Evolutionary conservation across 2,797 vertebrate genomes (phyloP).

Genomic region (Cyclopterus lumpus): DNA sequence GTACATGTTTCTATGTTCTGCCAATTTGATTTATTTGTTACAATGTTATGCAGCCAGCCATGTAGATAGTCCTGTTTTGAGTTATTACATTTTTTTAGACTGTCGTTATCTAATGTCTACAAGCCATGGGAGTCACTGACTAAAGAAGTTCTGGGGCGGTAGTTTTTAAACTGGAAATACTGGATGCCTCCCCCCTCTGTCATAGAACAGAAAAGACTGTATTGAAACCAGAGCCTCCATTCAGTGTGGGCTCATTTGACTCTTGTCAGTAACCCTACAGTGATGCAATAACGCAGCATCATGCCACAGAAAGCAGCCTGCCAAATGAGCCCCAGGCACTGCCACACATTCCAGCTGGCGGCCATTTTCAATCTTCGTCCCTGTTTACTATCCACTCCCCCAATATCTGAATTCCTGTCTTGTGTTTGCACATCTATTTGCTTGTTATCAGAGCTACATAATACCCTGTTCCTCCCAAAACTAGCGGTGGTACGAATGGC

Average conservation of each 20-base stretch:
- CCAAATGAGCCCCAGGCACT: slow-evolving; percentile 31
- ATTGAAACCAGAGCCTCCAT: slow-evolving; percentile 2
- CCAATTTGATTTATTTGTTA: neutral
- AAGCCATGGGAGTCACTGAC: neutral
- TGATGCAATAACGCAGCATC: slow-evolving; percentile 68
- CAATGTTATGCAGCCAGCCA: neutral
- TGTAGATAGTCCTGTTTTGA: neutral
- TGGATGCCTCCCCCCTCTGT: neutral
- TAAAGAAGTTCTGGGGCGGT: neutral
- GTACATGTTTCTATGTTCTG: neutral
- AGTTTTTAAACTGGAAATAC: slow-evolving; percentile 49
- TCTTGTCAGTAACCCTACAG: slow-evolving; percentile 1
- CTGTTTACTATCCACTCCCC: neutral
- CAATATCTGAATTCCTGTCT: neutral
- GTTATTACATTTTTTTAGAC: neutral
- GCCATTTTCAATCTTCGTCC: slow-evolving; percentile 35
- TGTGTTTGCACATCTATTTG: neutral
- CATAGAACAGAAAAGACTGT: slow-evolving; percentile 1
- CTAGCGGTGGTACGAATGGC: neutral
- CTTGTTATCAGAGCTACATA: neutral
- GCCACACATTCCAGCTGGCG: slow-evolving; percentile 49
- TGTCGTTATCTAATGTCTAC: neutral
- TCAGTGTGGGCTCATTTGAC: slow-evolving; percentile 14
- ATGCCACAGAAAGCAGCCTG: slow-evolving; percentile 63
- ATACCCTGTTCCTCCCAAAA: neutral